phyloP scores from a whole-genome alignment of 2,797 vertebrate genomes.

The Notoglanidium macrostoma region DNA sequence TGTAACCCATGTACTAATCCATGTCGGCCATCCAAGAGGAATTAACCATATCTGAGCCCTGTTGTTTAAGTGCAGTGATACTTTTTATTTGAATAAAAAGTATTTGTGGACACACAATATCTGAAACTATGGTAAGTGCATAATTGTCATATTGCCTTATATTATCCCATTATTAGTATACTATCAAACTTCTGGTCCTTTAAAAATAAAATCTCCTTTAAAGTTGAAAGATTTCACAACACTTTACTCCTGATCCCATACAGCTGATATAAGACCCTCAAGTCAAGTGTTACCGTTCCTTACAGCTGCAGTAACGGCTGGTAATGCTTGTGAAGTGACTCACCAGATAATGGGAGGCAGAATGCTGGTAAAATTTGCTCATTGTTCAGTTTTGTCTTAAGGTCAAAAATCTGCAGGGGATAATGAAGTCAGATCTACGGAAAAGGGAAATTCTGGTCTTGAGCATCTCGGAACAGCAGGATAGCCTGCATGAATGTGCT shows the following conservation, averaged over 20 bases:
- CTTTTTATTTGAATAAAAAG: neutral
- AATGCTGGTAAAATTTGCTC: conserved; percentile 18
- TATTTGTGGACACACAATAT: neutral
- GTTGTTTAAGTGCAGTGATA: neutral
- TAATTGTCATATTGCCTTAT: neutral
- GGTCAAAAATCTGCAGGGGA: conserved; percentile 11
- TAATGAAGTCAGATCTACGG: conserved; percentile 8
- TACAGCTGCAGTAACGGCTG: neutral
- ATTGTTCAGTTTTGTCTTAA: neutral
- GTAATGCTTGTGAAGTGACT: conserved; percentile 41
- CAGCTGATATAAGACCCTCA: neutral
- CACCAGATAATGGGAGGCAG: conserved; percentile 34
- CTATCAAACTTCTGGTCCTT: neutral
- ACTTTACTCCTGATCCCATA: conserved; percentile 5
- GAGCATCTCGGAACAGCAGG: conserved; percentile 24
- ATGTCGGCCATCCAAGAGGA: neutral
- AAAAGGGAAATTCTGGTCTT: conserved; percentile 24
- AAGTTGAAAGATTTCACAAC: neutral
- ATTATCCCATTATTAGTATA: neutral
- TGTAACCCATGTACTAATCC: neutral
- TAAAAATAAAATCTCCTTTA: neutral
- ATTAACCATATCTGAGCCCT: neutral
- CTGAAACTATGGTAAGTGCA: neutral
- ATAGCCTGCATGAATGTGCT: conserved; percentile 45
- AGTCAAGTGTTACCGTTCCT: neutral